Evolutionary conservation across 2,113 vertebrate species (phyloP), one percentile per base, ranked within the genome.

Genomic region (Catagonus wagneri): DNA sequence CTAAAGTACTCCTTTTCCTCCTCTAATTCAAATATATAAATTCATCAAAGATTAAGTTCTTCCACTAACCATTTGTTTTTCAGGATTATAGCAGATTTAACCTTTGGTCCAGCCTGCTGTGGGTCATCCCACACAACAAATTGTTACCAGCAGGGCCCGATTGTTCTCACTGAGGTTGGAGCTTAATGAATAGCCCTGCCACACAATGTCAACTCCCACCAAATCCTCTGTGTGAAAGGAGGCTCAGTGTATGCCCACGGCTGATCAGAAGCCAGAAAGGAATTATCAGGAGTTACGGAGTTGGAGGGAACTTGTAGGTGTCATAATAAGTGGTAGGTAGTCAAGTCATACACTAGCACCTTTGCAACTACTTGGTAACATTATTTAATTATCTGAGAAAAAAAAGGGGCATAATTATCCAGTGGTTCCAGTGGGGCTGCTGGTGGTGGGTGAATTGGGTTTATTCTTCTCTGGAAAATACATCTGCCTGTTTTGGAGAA

Each of bases 1-100:
- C 1, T 71, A 50, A 56, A 69, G 36, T n/a, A 56, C 8, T 1
- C 32, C 34, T 69, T 50, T 29, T 36, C 17, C 32, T 81, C 9
- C 52, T 69, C 20, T 71, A 36, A 56, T 58, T 84, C 71, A 88
- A 93, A 95, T 75, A n/a, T 32, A 76, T 81, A 27, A 20, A 81
- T 10, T 83, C 11, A 52, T 22, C n/a, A 84, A 56, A 93, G 22
- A 85, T 84, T 75, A 83, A 80, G 65, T 92, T 80, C 74, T 83
- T 50, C 85, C 39, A 50, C 27, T 65, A 56, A 27, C 10, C 58
- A 12, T 94, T 89, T 90, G 34, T 39, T 75, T 95, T 79, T 76
- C 7, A 32, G 22, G 58, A 66, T 71, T 66, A 25, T 29, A 25
- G 50, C 22, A 52, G 27, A 50, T 60, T 65, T 72, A 69, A 3